Evolutionary conservation across 2,797 vertebrate genomes (phyloP).

Genomic region (Vultur gryphus): DNA sequence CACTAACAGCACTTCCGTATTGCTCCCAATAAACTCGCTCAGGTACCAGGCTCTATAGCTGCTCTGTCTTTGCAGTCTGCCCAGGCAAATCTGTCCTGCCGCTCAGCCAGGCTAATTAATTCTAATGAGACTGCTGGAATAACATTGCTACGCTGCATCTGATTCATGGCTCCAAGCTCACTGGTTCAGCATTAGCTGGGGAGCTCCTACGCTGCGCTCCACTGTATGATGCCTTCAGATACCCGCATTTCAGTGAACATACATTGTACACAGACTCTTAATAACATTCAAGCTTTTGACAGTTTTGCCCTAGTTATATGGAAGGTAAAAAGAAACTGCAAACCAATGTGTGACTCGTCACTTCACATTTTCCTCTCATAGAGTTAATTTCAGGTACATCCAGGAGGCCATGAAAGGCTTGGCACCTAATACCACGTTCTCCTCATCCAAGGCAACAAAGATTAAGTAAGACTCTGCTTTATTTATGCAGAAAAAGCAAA

Average conservation of each 20-base stretch:
- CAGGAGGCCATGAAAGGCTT: neutral
- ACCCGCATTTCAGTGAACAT: neutral
- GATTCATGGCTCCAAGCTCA: neutral
- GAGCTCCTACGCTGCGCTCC: neutral
- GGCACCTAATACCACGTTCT: neutral
- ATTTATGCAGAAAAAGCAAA: slow-evolving; percentile 26
- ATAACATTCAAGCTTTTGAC: neutral
- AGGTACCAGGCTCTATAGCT: neutral
- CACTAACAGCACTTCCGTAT: neutral
- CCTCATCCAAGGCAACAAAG: slow-evolving; percentile 26
- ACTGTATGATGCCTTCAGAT: neutral
- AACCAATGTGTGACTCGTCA: neutral
- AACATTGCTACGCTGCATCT: neutral
- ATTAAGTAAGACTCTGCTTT: slow-evolving; percentile 40
- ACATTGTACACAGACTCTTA: neutral
- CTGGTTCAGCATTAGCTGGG: neutral
- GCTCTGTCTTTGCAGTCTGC: neutral
- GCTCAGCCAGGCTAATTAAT: slow-evolving; percentile 27
- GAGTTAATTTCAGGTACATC: slow-evolving; percentile 27
- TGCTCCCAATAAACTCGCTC: neutral
- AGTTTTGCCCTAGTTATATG: neutral
- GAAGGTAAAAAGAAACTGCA: neutral
- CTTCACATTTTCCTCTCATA: neutral
- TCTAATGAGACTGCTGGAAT: neutral
- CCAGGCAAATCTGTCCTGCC: neutral